A percentile compares a stretch with the other conserved stretches of the same genome.
phyloP scores from a whole-genome alignment of 2,113 vertebrate species.

The Microcebus ravelobensis region DNA sequence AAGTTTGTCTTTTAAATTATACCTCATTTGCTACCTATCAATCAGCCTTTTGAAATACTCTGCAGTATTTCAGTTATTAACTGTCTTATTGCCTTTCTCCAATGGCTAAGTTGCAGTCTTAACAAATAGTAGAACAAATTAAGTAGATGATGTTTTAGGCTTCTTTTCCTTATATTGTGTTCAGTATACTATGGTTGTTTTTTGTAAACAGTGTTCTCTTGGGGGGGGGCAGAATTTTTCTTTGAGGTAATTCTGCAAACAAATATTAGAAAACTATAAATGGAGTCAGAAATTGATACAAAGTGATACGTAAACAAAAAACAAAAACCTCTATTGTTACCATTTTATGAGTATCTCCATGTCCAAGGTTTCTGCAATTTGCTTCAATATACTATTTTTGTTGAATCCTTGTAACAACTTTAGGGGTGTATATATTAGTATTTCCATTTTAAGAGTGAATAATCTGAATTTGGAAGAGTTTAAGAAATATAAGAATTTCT shows the following conservation, averaged over 20 bases:
- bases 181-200: neutral
- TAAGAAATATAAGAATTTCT: neutral
- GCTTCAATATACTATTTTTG: neutral
- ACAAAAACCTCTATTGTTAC: neutral
- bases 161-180: neutral
- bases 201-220: neutral
- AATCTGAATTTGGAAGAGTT: neutral
- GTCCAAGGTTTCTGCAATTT: neutral
- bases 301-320: neutral
- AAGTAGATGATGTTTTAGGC: neutral
- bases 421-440: neutral
- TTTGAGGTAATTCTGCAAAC: neutral
- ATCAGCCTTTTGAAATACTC: neutral
- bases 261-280: neutral
- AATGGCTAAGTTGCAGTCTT: neutral
- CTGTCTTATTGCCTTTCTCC: neutral
- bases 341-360: neutral
- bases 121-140: neutral
- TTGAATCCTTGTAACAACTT: neutral
- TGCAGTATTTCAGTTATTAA: neutral
- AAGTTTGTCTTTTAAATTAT: neutral
- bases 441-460: neutral
- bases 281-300: neutral
- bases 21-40: neutral
- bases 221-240: neutral